Evolutionary conservation across 1,140 invertebrate species (phyloP).

Genomic region (Fopius arisanus): DNA sequence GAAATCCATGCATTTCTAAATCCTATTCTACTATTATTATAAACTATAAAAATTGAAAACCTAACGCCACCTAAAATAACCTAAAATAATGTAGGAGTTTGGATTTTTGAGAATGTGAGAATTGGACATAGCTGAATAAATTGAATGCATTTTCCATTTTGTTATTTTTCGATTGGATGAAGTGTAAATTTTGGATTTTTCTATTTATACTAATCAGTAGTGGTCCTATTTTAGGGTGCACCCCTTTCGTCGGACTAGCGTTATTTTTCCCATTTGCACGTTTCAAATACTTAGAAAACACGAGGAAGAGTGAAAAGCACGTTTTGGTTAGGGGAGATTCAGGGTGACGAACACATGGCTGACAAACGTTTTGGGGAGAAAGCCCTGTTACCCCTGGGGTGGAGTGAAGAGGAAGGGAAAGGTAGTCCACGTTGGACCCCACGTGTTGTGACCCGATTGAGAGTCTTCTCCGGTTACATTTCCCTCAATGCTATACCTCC

Average conservation of each 20-base stretch:
- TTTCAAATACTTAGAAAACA: neutral
- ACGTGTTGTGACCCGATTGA: slow-evolving; percentile 39
- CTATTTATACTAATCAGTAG: too few species aligned
- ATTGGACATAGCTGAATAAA: too few species aligned
- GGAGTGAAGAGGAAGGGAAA: neutral
- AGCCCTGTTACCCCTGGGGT: slow-evolving; percentile 56
- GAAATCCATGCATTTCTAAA: too few species aligned
- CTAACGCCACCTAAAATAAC: too few species aligned
- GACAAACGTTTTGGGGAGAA: slow-evolving; percentile 52
- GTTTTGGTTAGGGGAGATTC: neutral
- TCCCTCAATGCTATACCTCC: slow-evolving; percentile 31
- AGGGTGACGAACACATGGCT: slow-evolving; percentile 57
- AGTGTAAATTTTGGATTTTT: too few species aligned
- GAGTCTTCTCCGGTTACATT: slow-evolving; percentile 48
- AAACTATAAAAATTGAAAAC: too few species aligned
- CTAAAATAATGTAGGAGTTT: too few species aligned
- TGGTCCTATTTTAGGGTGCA: too few species aligned
- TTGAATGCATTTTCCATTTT: too few species aligned
- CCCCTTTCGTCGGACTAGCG: neutral
- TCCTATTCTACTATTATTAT: too few species aligned
- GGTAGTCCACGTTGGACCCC: slow-evolving; percentile 37
- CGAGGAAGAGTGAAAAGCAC: neutral
- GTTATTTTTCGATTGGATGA: too few species aligned
- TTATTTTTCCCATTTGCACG: neutral
- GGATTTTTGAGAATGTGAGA: too few species aligned